Conservation (phyloP, 1,140 invertebrate species). For the Scylla paramamosain region DNA sequence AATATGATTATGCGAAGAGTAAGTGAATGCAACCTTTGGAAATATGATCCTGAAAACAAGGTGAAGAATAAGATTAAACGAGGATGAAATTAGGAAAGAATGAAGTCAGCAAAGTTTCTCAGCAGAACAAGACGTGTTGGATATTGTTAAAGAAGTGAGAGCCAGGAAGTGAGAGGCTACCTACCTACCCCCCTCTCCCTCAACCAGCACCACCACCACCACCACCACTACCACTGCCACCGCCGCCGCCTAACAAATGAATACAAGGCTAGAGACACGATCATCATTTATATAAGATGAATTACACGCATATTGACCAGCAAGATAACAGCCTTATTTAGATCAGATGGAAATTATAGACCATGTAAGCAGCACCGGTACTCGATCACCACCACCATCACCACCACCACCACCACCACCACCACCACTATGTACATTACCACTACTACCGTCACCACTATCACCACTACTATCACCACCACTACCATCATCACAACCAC, state of each 20-base stretch:
- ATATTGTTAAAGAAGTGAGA: too few species aligned
- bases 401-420: slow-evolving; percentile 18
- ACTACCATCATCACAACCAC: background rate
- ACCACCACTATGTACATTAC: background rate
- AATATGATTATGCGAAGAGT: background rate
- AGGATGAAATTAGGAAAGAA: background rate
- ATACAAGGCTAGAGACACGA: background rate
- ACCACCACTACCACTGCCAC: too few species aligned
- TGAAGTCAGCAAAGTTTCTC: too few species aligned
- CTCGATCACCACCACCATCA: background rate
- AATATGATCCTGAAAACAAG: too few species aligned
- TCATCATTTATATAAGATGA: background rate
- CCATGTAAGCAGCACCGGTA: background rate
- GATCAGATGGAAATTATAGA: background rate
- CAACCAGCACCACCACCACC: too few species aligned
- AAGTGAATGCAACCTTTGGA: too few species aligned
- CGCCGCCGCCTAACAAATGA: too few species aligned
- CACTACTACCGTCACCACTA: background rate
- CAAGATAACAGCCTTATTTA: background rate
- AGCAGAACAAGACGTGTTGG: too few species aligned
- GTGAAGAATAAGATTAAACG: background rate
- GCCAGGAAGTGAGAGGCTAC: too few species aligned
- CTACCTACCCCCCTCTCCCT: too few species aligned
- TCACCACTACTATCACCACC: background rate
- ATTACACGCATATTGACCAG: background rate